These are phyloP conservation scores for Cryptoblepharus egeriae DNA, from an alignment of 2,797 vertebrate genomes.

Conservation along the genomic window DNA sequence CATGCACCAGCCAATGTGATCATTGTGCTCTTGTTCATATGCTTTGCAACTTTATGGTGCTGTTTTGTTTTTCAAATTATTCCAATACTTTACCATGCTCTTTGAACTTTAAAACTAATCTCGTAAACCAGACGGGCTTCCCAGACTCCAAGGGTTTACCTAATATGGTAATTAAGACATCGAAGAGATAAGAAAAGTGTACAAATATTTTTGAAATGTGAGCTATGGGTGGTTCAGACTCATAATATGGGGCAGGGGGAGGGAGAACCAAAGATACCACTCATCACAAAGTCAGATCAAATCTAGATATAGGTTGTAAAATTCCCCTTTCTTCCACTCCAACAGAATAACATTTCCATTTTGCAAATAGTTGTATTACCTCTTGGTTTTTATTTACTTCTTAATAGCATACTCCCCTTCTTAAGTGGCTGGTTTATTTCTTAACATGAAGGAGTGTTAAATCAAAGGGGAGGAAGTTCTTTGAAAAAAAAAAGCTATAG, in stretches of 20 bases:
- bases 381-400: neutral
- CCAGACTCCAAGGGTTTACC: slow-evolving; percentile 6
- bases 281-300: neutral
- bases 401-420: neutral
- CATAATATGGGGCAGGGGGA: neutral
- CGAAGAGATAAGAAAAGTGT: neutral
- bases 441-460: neutral
- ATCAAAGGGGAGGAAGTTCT: neutral
- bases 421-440: neutral
- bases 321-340: neutral
- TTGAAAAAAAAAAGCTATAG: neutral
- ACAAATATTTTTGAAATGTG: neutral
- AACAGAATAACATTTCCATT: neutral
- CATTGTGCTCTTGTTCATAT: neutral
- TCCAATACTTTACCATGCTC: neutral
- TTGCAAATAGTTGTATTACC: neutral
- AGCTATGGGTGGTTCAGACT: neutral
- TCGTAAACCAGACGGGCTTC: neutral
- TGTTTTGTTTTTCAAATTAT: neutral
- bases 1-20: neutral
- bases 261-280: neutral
- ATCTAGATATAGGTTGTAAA: neutral
- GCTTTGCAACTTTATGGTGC: neutral
- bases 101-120: neutral
- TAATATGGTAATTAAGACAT: slow-evolving; percentile 19